Evolutionary conservation across 2,888 invertebrate genomes (phyloP), one percentile per base, ranked within the genome.

Genomic region (Tortrix viridana): DNA sequence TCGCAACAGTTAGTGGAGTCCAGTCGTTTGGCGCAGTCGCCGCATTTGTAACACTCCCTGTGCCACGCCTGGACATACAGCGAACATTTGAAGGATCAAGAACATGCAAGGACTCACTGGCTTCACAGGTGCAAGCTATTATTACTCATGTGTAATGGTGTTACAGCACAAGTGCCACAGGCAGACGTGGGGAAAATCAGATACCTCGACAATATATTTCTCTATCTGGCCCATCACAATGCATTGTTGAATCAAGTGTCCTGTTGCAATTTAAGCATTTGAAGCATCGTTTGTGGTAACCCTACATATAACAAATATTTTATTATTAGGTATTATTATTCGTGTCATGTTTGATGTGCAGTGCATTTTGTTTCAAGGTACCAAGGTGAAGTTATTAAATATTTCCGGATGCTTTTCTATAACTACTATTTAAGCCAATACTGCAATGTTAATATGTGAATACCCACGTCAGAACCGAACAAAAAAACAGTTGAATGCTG

Each of bases 41-140:
- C 96, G 94, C 97, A 97, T 93, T 97, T 97, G 95, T 95, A 98
- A 94, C 97, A 98, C 93, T 96, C 96, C 94, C 93, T 97, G 94
- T 97, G 97, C 96, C 97, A 97, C 86, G 93, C 95, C 96, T 96
- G 89, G 93, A 93, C 92, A 93, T 86, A 92, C 76, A 91, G 81
- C 84, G 82, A 86, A 88, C 64, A 81, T 74, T 88, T 77, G 43
- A 55, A 60, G 75, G 68, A 71, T 71, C 68, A 77, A 66, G 66
- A 59, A 66, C 90, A 90, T 91, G 91, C 91, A 72, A 74, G 86
- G 79, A 76, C 60, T 64, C 65, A 66, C 72, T 71, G 74, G 70
- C 64, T 69, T 71, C 74, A 79, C 48, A 70, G 83, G 81, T 71
- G 68, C 86, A 89, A 76, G 80, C 82, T 64, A 84, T 89, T 89